Evolutionary conservation across 2,888 invertebrate genomes (phyloP).

Genomic region (Salpingus planirostris): DNA sequence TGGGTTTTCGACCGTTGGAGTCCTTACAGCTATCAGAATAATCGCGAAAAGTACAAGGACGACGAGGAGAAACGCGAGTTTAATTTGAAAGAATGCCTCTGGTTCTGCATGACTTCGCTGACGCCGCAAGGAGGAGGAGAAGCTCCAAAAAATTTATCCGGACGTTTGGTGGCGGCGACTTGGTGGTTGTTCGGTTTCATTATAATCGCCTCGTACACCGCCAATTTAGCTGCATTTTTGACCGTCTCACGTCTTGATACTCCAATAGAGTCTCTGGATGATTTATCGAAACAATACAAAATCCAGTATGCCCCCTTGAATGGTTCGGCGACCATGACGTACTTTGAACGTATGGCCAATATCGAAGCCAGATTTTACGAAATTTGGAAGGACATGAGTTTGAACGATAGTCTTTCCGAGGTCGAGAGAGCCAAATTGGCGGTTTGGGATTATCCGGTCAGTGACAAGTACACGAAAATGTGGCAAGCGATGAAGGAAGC

Average conservation of each 20-base stretch:
- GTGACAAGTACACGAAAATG: conserved; percentile 97
- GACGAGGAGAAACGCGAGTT: conserved; percentile 93
- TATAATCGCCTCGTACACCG: conserved; percentile 97
- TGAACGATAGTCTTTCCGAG: conserved; percentile 86
- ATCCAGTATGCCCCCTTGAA: conserved; percentile 90
- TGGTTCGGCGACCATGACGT: conserved; percentile 83
- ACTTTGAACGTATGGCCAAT: conserved; percentile 92
- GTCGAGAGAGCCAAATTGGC: conserved; percentile 88
- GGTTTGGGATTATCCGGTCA: conserved; percentile 98
- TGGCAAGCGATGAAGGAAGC: conserved; percentile 91
- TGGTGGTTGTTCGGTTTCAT: conserved; percentile 99
- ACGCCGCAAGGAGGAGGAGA: conserved; percentile 94
- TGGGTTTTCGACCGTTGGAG: conserved; percentile 97
- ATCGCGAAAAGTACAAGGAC: conserved; percentile 83
- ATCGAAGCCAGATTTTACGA: conserved; percentile 93
- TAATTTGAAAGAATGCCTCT: conserved; percentile 90
- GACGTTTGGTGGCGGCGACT: conserved; percentile 89
- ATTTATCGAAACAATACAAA: conserved; percentile 84
- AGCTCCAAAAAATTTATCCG: conserved; percentile 92
- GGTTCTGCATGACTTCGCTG: conserved; percentile 98
- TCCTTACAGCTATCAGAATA: conserved; percentile 94
- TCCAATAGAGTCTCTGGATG: conserved; percentile 87
- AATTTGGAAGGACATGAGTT: conserved; percentile 97
- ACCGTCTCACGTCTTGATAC: conserved; percentile 90
- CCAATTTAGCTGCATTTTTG: conserved; percentile 93